Base-by-base conservation (phyloP, 2,888 invertebrate genomes). In the Pachydiplax longipennis region DNA sequence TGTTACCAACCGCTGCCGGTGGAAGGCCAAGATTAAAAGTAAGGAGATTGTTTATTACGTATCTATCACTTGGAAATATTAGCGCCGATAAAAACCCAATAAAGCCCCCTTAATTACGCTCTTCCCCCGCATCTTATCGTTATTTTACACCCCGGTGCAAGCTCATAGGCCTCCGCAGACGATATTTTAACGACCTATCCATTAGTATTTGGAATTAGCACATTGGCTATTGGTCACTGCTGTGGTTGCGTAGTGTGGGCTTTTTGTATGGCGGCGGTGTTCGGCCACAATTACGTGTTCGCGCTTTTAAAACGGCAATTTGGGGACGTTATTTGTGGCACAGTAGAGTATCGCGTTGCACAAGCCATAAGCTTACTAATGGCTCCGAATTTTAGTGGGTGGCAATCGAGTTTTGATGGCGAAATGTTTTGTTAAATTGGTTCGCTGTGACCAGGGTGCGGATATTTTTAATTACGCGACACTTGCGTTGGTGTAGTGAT, bases 391-490 rank as follows among this genome's bases (percentile, higher is more conserved):
- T 87, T 87, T 87, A 61, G 87, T 37, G 87, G 83, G 8, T 15
- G 58, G 58, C 58, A 35, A 87, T 87, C 87, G 61, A 87, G 87
- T 87, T 87, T 87, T 37, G 65, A 87, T 87, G 87, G 87, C 37
- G 37, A n/a, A 87, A 87, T 87, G n/a, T 87, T 37, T 61, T 13
- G 61, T 37, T 37, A 61, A 87, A 37, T 87, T 22, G 87, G 87
- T 61, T 61, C 35, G 31, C 58, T 83, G 53, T 61, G 18, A 35
- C 83, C 83, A 35, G 53, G 58, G 22, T 65, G 22, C 13, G 58
- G 37, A 83, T 31, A 73, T 87, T 61, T 87, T 87, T 87, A 83
- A 83, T 18, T 8, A 15, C 83, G 31, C 15, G 87, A 12, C 8
- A 65, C 58, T 10, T 13, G 31, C 73, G 73, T 31, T 73, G 13